A percentile compares a stretch with the other conserved stretches of the same genome.
Conservation (phyloP, 2,113 vertebrate genomes). For the Cinclus cinclus region DNA sequence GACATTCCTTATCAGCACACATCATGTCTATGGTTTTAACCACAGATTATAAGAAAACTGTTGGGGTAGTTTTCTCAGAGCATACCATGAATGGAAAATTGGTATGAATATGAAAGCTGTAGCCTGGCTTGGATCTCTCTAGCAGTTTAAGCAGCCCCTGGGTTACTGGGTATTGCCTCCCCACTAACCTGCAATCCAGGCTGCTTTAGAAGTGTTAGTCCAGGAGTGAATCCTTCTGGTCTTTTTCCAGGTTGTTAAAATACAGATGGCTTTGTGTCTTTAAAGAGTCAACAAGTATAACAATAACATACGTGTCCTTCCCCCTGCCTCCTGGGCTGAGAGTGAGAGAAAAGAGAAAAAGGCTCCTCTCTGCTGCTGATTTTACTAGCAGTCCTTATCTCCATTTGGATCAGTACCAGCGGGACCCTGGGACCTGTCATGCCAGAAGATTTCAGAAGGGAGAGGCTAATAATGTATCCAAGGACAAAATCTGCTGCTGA, state of each 20-base stretch:
- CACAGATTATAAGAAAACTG: neutral
- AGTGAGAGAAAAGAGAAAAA: neutral
- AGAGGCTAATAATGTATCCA: neutral
- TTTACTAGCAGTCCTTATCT: neutral
- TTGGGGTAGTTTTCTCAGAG: neutral
- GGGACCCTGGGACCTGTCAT: neutral
- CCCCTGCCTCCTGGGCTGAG: neutral
- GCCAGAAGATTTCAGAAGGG: neutral
- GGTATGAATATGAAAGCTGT: neutral
- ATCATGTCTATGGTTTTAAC: neutral
- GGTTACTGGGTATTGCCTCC: neutral
- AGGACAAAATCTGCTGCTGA: neutral
- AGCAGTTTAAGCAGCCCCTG: neutral
- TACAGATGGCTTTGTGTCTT: neutral
- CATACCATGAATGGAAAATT: neutral
- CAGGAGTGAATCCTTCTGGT: neutral
- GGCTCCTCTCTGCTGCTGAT: neutral
- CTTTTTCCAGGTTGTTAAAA: neutral
- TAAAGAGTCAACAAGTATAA: neutral
- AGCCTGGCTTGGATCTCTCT: neutral
- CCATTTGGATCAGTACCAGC: neutral
- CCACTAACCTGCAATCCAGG: neutral
- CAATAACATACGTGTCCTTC: rapidly evolving
- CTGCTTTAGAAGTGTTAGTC: neutral
- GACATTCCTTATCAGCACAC: neutral